A percentile compares a stretch with the other conserved stretches of the same genome.
These are phyloP conservation scores for Rhinella marina DNA, from an alignment of 2,797 vertebrate species.

Conservation along the genomic window DNA sequence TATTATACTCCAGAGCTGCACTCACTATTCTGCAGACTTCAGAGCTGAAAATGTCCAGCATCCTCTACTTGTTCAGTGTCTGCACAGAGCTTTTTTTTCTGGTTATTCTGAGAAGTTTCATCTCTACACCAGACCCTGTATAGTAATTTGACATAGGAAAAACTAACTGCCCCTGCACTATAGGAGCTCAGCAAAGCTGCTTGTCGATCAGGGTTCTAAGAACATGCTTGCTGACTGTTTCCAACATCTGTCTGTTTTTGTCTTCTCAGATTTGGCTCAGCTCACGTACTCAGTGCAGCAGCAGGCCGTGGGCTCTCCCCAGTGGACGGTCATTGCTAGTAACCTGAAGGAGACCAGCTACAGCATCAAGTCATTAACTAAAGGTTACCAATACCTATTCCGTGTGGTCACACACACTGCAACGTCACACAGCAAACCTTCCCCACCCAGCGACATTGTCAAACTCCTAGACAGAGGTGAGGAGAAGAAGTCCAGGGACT, in stretches of 20 bases:
- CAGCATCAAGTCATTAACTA: constrained; percentile 83
- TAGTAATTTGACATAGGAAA: too few relatives aligned
- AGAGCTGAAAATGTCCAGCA: too few relatives aligned
- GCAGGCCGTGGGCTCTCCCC: constrained; percentile 89
- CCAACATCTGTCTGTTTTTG: constrained; percentile 40
- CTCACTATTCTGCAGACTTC: too few relatives aligned
- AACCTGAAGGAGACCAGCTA: constrained; percentile 84
- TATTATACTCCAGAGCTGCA: too few relatives aligned
- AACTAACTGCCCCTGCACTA: too few relatives aligned
- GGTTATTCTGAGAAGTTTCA: too few relatives aligned
- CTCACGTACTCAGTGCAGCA: constrained; percentile 94
- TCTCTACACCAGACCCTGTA: too few relatives aligned
- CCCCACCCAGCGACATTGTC: constrained; percentile 80
- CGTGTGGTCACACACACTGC: constrained; percentile 89
- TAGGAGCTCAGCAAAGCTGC: too few relatives aligned
- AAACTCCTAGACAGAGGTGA: constrained; percentile 88
- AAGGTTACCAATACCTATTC: constrained; percentile 88
- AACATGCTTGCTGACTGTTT: too few relatives aligned
- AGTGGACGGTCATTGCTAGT: constrained; percentile 89
- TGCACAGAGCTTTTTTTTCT: too few relatives aligned
- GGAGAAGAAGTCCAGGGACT: neutral
- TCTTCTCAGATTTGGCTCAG: constrained; percentile 80
- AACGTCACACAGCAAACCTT: constrained; percentile 95
- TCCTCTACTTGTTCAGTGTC: too few relatives aligned
- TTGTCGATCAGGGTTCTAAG: too few relatives aligned